A percentile compares a stretch with the other conserved stretches of the same genome.
phyloP scores from a whole-genome alignment of 2,888 invertebrate species.

The Sicus ferrugineus region DNA sequence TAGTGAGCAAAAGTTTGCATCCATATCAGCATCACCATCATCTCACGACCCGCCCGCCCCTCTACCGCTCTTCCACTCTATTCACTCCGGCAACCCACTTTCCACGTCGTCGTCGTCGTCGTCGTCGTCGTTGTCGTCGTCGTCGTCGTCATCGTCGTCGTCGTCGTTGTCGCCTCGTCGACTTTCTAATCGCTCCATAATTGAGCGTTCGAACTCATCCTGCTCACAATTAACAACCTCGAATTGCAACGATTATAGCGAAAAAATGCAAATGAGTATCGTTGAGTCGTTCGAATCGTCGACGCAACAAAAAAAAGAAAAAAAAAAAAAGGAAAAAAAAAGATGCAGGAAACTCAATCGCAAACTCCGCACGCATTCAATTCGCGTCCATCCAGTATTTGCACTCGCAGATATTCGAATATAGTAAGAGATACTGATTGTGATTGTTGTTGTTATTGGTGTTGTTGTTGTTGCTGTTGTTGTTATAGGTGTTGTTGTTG shows the following conservation, averaged over 20 bases:
- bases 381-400: background rate
- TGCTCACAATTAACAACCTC: conserved; percentile 30
- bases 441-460: no score
- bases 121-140: conserved; percentile 14
- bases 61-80: conserved; percentile 25
- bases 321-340: background rate
- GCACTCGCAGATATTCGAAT: no score
- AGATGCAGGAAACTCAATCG: no score
- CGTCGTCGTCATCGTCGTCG: background rate
- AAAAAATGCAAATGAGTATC: conserved; percentile 29
- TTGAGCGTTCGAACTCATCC: conserved; percentile 42
- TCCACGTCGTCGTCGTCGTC: conserved; percentile 40
- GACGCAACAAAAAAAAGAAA: background rate
- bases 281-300: background rate
- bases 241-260: conserved; percentile 20
- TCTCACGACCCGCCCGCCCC: background rate
- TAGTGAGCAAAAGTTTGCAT: background rate
- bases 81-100: no score
- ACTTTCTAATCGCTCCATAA: conserved; percentile 60
- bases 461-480: no score
- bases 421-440: no score
- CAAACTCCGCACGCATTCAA: background rate
- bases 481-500: background rate
- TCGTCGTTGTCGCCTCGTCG: conserved; percentile 44
- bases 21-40: background rate